Percentiles rank a stretch among this genome's conserved stretches.
These are phyloP conservation scores for Allygus modestus DNA, from an alignment of 2,888 invertebrate species.

Conservation along the genomic window DNA sequence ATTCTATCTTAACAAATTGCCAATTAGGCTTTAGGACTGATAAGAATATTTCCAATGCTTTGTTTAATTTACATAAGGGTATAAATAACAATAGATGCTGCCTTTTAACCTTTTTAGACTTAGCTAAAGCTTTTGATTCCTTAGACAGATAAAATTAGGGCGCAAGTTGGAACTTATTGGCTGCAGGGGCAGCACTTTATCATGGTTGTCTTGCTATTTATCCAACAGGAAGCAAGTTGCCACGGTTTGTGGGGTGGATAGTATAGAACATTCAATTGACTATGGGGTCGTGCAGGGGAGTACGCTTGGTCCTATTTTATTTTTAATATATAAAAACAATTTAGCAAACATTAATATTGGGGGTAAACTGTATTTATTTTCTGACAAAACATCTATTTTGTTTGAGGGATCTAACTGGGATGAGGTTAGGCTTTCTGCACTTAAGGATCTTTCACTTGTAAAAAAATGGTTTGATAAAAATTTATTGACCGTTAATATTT, in stretches of 20 bases:
- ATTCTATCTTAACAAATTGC: not conserved
- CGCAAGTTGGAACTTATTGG: not conserved
- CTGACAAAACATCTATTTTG: not conserved
- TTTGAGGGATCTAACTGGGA: conserved; percentile 19
- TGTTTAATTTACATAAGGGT: not conserved
- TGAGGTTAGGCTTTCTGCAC: not conserved
- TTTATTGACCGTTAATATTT: not conserved
- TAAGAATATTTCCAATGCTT: not conserved
- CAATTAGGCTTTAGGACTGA: not conserved
- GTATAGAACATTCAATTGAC: not conserved
- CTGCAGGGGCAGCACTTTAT: not conserved
- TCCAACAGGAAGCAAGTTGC: conserved; percentile 48
- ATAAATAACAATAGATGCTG: not conserved
- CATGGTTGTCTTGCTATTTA: conserved; percentile 17
- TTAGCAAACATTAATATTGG: not conserved
- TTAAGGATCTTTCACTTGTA: not conserved
- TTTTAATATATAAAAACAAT: conserved; percentile 45
- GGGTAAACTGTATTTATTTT: conserved; percentile 15
- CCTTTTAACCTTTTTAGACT: not conserved
- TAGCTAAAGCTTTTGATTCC: not conserved
- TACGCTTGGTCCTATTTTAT: conserved; percentile 25
- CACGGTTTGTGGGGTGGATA: not conserved
- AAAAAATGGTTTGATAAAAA: conserved; percentile 48
- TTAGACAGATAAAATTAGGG: not conserved
- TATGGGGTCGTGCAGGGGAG: conserved; percentile 47